These are phyloP conservation scores for Callipepla californica DNA, from an alignment of 2,113 vertebrate genomes.

Conservation along the genomic window DNA sequence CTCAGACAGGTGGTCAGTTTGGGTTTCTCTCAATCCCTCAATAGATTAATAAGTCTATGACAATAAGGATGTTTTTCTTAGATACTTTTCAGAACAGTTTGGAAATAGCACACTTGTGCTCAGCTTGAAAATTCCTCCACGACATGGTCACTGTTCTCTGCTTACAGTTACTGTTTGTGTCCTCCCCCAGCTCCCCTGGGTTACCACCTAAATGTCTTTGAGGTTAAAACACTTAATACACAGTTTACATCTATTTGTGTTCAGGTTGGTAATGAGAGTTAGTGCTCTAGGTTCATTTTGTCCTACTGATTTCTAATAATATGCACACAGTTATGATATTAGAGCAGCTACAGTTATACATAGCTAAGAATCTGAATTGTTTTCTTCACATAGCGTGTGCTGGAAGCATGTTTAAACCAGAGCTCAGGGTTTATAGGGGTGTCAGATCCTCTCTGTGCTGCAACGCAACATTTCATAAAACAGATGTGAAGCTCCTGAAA, in stretches of 20 bases:
- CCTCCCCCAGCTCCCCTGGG: neutral
- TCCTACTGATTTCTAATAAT: neutral
- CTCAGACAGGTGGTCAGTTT: neutral
- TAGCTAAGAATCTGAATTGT: neutral
- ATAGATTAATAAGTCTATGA: neutral
- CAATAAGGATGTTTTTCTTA: neutral
- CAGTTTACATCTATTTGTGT: neutral
- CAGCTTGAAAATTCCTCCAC: neutral
- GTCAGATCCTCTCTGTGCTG: neutral
- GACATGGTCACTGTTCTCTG: neutral
- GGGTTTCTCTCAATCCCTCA: neutral
- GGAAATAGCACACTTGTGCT: neutral
- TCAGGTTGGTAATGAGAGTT: neutral
- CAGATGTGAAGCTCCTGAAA: neutral
- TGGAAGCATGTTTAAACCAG: neutral
- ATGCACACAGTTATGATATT: neutral
- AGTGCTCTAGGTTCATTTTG: neutral
- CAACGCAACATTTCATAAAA: neutral
- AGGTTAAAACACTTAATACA: neutral
- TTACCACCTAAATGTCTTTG: constrained; percentile 5
- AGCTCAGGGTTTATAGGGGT: neutral
- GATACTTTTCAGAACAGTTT: neutral
- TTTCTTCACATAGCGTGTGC: neutral
- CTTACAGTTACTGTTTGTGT: neutral
- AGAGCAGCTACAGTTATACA: neutral